Base-by-base conservation (phyloP, 2,797 vertebrate genomes). In the Crenichthys baileyi region DNA sequence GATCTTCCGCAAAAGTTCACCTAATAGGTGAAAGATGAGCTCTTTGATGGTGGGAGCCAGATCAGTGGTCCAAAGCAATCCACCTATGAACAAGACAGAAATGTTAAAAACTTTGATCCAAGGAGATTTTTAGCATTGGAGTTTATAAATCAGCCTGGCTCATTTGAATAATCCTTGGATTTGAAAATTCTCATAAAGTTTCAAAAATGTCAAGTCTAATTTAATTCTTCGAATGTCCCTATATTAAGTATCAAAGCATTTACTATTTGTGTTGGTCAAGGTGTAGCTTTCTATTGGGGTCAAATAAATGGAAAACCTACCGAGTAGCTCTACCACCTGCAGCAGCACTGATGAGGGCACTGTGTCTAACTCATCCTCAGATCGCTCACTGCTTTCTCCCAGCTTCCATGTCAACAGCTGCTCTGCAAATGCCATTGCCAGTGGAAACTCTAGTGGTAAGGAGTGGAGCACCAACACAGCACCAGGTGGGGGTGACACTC, bases 1-100 rank as follows among this genome's bases (percentile, higher is more conserved):
- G 75, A 98, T 96, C n/a, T 98, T 98, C 29, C 98, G 97, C 81
- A 99, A 94, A 76, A 99, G 94, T 89, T 99, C 98, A 0, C 98
- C 97, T 84, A 99, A 81, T 82, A 98, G 94, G 72, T 99, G 98
- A 90, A 99, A 99, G 36, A 96, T 91, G 13, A 98, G 94, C 82
- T 99, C 98, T 90, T 99, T 99, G 91, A 99, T 96, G 1, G 96
- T 96, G 0, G 97, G 97, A 0, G 98, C 97, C 93, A 97, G 95
- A 94, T 98, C 98, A 0, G 98, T 99, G 18, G 97, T 98, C 98
- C 98, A 99, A 70, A 99, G 95, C 85, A 99, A 96, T 80, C 97
- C 97, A 55, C 97, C 98, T 99, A 87, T 72, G 13, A 71, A 80
- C 22, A 61, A 5, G 20, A 86, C 3, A 20, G 12, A 55, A 63